Evolutionary conservation across 2,113 vertebrate species (phyloP), one percentile per base, ranked within the genome.

Genomic region (Nymphicus hollandicus): DNA sequence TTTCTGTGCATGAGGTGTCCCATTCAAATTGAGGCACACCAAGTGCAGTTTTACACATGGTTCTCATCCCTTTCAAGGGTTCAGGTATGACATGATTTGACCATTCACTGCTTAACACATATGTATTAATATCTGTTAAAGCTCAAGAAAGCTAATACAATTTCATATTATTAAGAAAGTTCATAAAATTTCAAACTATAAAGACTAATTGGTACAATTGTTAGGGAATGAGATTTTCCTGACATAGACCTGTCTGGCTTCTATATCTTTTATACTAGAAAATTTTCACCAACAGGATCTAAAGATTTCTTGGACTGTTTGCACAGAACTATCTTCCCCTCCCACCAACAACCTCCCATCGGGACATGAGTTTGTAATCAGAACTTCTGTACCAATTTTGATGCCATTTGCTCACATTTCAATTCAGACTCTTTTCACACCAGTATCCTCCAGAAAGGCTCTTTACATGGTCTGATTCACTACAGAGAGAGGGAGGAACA

Each of bases 21-120:
- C 11, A 6, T 31, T 72, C 43, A 68, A 76, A 77, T 2, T 0
- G 4, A 14, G 12, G 17, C 12, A 74, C 17, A 44, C 2, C 0
- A 3, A 68, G 23, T 6, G 4, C 1, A 6, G 8, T 72, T 91
- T 50, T 46, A 37, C 12, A 91, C 29, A 25, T 6, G 7, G 10
- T 9, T 69, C 33, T 77, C 20, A 10, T 0, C 29, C 8, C 6
- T 86, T 81, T 63, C 27, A 63, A 35, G 24, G 1, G 2, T 60
- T 84, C 44, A 33, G 39, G 28, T 12, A 19, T 3, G n/a, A 37
- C 15, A 19, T 1, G 3, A 58, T 41, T 77, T 73, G 55, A n/a
- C 33, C 33, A 56, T 27, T 44, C 18, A 6, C 7, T 49, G 7
- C 20, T n/a, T 31, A 41, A 69, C 10, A 58, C 11, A 53, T 3